These are phyloP conservation scores for Oligia strigilis DNA, from an alignment of 2,888 invertebrate genomes.

Conservation along the genomic window DNA sequence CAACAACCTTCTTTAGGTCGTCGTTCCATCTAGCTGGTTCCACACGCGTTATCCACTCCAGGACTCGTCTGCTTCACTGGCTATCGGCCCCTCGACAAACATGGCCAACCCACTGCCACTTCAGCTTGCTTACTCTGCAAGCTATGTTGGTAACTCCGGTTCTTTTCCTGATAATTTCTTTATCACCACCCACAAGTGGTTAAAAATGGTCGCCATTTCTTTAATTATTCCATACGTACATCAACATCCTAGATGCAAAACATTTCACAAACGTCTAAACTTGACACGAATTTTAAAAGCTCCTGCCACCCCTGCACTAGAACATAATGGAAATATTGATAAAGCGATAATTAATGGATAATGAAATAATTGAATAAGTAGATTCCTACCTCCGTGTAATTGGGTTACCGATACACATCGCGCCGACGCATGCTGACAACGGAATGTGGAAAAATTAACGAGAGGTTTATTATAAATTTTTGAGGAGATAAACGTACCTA, in stretches of 20 bases:
- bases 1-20: no score
- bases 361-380: constrained; percentile 59
- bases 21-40: no score
- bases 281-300: constrained; percentile 17
- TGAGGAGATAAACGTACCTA: not conserved
- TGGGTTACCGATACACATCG: constrained; percentile 41
- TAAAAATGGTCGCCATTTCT: not conserved
- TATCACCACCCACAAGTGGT: not conserved
- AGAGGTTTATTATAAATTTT: not conserved
- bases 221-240: not conserved
- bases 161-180: no score
- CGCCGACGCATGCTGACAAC: not conserved
- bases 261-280: not conserved
- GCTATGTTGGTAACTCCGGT: no score
- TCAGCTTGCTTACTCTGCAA: no score
- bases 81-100: no score
- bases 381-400: constrained; percentile 39
- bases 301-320: constrained; percentile 42
- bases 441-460: constrained; percentile 17
- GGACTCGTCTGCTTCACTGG: no score
- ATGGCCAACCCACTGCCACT: no score
- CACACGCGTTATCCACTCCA: no score
- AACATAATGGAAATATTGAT: constrained; percentile 61
- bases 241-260: not conserved
- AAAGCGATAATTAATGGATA: constrained; percentile 69